Evolutionary conservation across 2,888 invertebrate species (phyloP).

Genomic region (Tenthredo notha): DNA sequence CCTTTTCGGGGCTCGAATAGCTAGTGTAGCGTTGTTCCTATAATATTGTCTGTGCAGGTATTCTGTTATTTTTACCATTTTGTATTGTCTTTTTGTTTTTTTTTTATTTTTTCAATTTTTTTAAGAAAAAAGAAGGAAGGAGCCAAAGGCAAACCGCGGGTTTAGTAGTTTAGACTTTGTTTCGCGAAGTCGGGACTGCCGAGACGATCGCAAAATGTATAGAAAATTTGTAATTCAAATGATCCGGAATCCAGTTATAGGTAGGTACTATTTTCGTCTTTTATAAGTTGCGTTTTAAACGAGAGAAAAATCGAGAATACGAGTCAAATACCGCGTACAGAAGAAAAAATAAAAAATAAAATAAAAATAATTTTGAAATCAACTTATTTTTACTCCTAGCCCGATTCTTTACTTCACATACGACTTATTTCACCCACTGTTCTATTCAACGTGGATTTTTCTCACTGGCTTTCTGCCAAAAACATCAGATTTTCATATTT

Average conservation of each 20-base stretch:
- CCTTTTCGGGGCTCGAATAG: background rate
- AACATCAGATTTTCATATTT: background rate
- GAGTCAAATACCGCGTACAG: background rate
- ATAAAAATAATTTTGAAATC: too few species aligned
- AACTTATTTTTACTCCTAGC: background rate
- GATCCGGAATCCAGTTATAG: background rate
- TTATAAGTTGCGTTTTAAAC: background rate
- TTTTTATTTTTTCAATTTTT: background rate
- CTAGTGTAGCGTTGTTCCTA: background rate
- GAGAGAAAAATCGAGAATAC: background rate
- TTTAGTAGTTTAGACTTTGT: background rate
- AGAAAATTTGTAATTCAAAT: conserved; percentile 42
- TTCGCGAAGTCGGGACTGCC: background rate
- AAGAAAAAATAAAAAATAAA: background rate
- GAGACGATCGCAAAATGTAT: conserved; percentile 1
- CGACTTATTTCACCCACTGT: background rate
- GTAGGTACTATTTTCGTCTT: background rate
- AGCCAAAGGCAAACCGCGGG: background rate
- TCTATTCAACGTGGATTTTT: background rate
- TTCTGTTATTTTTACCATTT: background rate
- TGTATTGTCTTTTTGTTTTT: conserved; percentile 1
- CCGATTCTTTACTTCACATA: background rate
- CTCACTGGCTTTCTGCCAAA: background rate
- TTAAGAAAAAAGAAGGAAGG: background rate
- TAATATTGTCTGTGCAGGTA: background rate